A percentile compares a stretch with the other conserved stretches of the same genome.
Evolutionary conservation across 2,797 vertebrate genomes (phyloP).

Genomic region (Eleutherodactylus coqui): DNA sequence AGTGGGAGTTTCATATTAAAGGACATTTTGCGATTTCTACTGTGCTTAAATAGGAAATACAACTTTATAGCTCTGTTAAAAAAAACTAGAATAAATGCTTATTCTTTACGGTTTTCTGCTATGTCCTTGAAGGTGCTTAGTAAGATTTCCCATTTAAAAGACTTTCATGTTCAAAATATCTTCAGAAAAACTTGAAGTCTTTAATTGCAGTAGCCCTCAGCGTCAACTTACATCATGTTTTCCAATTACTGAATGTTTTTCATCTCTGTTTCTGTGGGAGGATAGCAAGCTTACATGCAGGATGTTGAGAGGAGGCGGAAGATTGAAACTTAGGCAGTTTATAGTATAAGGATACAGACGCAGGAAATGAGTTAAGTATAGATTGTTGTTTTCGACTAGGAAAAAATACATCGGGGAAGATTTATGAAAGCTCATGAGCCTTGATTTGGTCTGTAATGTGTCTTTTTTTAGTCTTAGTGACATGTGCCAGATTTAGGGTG

Average conservation of each 20-base stretch:
- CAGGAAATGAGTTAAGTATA: slow-evolving; percentile 18
- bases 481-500: no score
- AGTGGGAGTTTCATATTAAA: neutral
- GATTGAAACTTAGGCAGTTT: neutral
- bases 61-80: neutral
- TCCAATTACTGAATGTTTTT: slow-evolving; percentile 59
- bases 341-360: slow-evolving; percentile 21
- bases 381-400: slow-evolving; percentile 23
- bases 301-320: slow-evolving; percentile 44
- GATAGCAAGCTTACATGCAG: slow-evolving; percentile 44
- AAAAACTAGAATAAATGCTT: neutral
- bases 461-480: no score
- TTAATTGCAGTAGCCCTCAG: slow-evolving; percentile 45
- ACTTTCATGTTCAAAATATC: slow-evolving; percentile 40
- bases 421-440: neutral
- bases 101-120: neutral
- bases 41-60: neutral
- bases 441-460: no score
- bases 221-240: slow-evolving; percentile 43
- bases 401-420: neutral
- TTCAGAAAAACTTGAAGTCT: slow-evolving; percentile 30
- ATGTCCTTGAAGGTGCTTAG: slow-evolving; percentile 17
- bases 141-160: slow-evolving; percentile 40
- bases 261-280: slow-evolving; percentile 45
- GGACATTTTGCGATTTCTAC: neutral